Base-by-base conservation (phyloP, 2,797 vertebrate genomes). In the Hafferia zeledoni region DNA sequence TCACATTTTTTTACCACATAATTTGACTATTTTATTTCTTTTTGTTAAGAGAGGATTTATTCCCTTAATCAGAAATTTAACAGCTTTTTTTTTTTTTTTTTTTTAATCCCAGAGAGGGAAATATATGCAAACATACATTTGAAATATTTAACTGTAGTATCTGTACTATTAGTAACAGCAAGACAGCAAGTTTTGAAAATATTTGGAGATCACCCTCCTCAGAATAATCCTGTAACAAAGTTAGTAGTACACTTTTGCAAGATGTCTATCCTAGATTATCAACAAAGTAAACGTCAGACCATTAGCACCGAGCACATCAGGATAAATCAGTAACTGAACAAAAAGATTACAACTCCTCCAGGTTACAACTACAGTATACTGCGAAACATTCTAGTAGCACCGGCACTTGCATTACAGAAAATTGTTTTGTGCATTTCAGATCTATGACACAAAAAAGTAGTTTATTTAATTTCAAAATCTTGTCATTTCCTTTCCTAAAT, bases 21-120 rank as follows among this genome's bases (percentile, higher is more conserved):
- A 57, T 49, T 56, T 87, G 17, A 31, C 18, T 31, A 31, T n/a
- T 52, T 52, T 43, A 3, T 11, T 41, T 53, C 28, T 70, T 61
- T 65, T 33, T 6, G 2, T n/a, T 47, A n/a, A 44, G 5, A 13
- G 20, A 72, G 2, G 19, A 63, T 37, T 78, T 43, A 35, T 67
- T 63, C 2, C 0, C 23, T 74, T 15, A 74, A 5, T 4, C 8
- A 55, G 46, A 80, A 60, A 35, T 68, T 10, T 39, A 33, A 31
- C 0, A 10, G 1, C 0, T 19, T 12, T 3, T 49, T 81, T 81
- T 24, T 3, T 17, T 7, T 7, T 3, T 52, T 80, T 81, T 27
- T 3, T 39, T 11, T n/a, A n/a, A n/a, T 7, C 24, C 23, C 8
- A 47, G 20, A 7, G 13, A 80, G 18, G 12, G 10, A 4, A 87